A percentile compares a stretch with the other conserved stretches of the same genome.
phyloP scores from a whole-genome alignment of 2,113 vertebrate species.

The Channa argus region DNA sequence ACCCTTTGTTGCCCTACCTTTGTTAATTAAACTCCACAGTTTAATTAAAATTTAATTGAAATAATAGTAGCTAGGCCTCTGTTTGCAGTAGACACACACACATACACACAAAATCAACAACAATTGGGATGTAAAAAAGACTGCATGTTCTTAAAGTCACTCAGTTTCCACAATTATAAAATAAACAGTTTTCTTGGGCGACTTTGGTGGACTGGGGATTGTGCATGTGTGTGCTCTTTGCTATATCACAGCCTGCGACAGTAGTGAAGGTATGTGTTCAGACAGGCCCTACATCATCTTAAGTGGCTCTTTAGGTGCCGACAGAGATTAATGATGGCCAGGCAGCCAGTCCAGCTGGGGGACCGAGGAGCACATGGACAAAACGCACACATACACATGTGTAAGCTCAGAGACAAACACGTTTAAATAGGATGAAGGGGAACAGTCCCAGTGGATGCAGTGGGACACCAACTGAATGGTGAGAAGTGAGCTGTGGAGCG shows the following conservation, averaged over 20 bases:
- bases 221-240: conserved; percentile 45
- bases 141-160: not conserved
- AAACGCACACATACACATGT: conserved; percentile 45
- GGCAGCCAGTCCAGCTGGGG: conserved; percentile 80
- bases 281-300: conserved; percentile 86
- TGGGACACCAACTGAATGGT: conserved; percentile 55
- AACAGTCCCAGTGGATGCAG: conserved; percentile 50
- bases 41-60: not conserved
- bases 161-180: conserved; percentile 16
- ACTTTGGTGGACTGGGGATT: conserved; percentile 14
- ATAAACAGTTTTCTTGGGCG: conserved; percentile 1
- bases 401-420: conserved; percentile 20
- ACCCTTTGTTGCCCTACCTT: not conserved
- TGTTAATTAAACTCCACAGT: not conserved
- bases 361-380: conserved; percentile 77
- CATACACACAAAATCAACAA: not conserved
- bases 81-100: not conserved
- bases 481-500: conserved; percentile 45
- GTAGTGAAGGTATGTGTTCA: conserved; percentile 82
- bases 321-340: conserved; percentile 85
- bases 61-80: not conserved
- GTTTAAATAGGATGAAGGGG: conserved; percentile 49
- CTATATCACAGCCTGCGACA: conserved; percentile 71
- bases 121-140: not conserved
- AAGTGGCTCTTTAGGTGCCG: conserved; percentile 86